These are phyloP conservation scores for Thymallus thymallus DNA, from an alignment of 2,113 vertebrate genomes.

Conservation along the genomic window DNA sequence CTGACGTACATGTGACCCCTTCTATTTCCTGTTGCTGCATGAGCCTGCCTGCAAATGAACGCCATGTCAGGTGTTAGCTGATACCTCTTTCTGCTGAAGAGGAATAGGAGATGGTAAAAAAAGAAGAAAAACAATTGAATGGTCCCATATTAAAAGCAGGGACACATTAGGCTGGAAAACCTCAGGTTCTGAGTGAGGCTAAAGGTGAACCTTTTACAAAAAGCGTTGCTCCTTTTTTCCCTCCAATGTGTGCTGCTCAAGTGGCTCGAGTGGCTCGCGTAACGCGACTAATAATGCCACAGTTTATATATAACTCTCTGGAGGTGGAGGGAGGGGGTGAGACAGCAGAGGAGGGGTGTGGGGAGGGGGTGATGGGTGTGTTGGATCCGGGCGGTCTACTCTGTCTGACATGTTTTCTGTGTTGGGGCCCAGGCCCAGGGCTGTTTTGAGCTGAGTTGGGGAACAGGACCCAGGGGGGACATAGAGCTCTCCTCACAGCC, in stretches of 20 bases:
- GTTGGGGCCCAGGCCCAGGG: constrained; percentile 21
- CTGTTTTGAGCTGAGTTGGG: background rate
- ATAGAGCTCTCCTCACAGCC: constrained; percentile 18
- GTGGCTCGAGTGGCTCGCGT: constrained; percentile 33
- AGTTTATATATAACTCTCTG: constrained; percentile 34
- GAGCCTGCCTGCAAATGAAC: constrained; percentile 29
- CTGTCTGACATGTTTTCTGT: constrained; percentile 25
- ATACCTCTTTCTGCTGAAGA: constrained; percentile 54
- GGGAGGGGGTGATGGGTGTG: background rate
- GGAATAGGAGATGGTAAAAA: constrained; percentile 34
- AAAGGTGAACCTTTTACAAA: constrained; percentile 54
- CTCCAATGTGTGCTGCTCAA: constrained; percentile 27
- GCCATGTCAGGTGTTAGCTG: constrained; percentile 59
- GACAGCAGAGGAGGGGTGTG: background rate
- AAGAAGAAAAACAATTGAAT: constrained; percentile 30
- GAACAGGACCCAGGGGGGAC: constrained; percentile 22
- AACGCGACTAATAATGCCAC: constrained; percentile 38
- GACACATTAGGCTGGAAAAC: constrained; percentile 52
- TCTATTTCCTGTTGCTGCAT: constrained; percentile 57
- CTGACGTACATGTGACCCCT: constrained; percentile 52
- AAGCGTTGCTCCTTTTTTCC: constrained; percentile 20
- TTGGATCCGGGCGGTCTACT: constrained; percentile 12
- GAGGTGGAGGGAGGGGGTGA: constrained; percentile 10
- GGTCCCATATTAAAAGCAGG: constrained; percentile 55
- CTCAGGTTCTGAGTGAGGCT: constrained; percentile 32